phyloP scores from a whole-genome alignment of 2,113 vertebrate genomes.

The Scortum barcoo region DNA sequence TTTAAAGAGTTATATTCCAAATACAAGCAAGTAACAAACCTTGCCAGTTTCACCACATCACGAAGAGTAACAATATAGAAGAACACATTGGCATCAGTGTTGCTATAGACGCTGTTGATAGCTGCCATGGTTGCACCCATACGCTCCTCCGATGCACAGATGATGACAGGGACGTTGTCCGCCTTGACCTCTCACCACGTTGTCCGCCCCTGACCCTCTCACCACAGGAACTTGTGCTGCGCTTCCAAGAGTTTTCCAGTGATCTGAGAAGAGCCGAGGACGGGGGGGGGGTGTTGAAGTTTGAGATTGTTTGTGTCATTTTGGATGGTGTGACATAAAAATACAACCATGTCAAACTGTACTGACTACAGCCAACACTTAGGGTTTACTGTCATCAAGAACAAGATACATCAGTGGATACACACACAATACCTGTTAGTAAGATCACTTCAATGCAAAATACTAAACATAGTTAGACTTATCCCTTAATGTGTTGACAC shows the following conservation, averaged over 20 bases:
- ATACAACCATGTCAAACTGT: too few relatives aligned
- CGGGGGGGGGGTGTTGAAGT: too few relatives aligned
- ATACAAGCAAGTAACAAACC: constrained; percentile 75
- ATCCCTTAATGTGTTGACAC: neutral
- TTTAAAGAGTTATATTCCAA: neutral
- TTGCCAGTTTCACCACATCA: constrained; percentile 87
- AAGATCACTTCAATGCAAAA: too few relatives aligned
- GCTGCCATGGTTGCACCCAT: constrained; percentile 91
- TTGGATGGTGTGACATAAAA: neutral
- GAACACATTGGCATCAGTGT: constrained; percentile 89
- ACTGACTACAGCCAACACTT: too few relatives aligned
- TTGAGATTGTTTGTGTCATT: neutral
- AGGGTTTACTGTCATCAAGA: neutral
- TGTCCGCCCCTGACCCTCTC: constrained; percentile 54
- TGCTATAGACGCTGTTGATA: constrained; percentile 94
- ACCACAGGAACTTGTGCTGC: neutral
- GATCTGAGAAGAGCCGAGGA: too few relatives aligned
- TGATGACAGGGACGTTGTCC: constrained; percentile 90
- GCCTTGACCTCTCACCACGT: too few relatives aligned
- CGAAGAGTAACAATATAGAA: constrained; percentile 94
- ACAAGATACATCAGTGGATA: neutral
- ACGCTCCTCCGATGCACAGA: constrained; percentile 91
- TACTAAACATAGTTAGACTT: too few relatives aligned
- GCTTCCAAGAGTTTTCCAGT: constrained; percentile 13
- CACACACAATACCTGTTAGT: neutral